Evolutionary conservation across 2,113 vertebrate species (phyloP).

Genomic region (Siphamia tubifer): DNA sequence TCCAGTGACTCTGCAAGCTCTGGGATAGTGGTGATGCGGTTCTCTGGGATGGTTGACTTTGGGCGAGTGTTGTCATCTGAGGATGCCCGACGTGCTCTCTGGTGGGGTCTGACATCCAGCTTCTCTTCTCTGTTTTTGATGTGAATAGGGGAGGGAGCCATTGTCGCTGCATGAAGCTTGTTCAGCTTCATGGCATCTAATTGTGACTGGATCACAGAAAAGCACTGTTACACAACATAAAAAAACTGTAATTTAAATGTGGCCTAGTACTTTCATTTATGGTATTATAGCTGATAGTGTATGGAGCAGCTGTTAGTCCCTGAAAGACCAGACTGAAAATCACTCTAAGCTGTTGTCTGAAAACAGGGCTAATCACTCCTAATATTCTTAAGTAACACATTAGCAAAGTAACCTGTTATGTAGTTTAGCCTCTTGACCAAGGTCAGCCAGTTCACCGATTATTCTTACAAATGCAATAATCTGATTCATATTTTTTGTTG

Average conservation of each 20-base stretch:
- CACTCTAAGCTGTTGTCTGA: background rate
- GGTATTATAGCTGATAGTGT: background rate
- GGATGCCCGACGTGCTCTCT: slow-evolving; percentile 70
- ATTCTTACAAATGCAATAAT: slow-evolving; percentile 16
- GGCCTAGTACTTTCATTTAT: background rate
- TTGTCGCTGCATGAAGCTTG: slow-evolving; percentile 72
- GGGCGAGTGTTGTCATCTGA: slow-evolving; percentile 72
- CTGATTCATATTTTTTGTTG: background rate
- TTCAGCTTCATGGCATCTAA: slow-evolving; percentile 81
- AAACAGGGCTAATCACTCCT: slow-evolving; percentile 12
- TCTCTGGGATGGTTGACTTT: slow-evolving; percentile 65
- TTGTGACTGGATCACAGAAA: slow-evolving; percentile 68
- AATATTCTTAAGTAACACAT: slow-evolving; percentile 36
- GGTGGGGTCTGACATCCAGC: slow-evolving; percentile 69
- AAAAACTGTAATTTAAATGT: background rate
- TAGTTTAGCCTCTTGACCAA: background rate
- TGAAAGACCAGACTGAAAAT: background rate
- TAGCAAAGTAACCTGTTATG: background rate
- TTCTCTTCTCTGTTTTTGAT: slow-evolving; percentile 79
- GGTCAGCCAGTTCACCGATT: background rate
- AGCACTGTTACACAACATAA: background rate
- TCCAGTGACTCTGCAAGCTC: slow-evolving; percentile 85
- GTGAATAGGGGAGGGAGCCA: slow-evolving; percentile 69
- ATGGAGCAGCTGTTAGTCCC: background rate
- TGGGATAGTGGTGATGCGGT: slow-evolving; percentile 79